Evolutionary conservation across 2,797 vertebrate genomes (phyloP).

Genomic region (Hydrophis major): DNA sequence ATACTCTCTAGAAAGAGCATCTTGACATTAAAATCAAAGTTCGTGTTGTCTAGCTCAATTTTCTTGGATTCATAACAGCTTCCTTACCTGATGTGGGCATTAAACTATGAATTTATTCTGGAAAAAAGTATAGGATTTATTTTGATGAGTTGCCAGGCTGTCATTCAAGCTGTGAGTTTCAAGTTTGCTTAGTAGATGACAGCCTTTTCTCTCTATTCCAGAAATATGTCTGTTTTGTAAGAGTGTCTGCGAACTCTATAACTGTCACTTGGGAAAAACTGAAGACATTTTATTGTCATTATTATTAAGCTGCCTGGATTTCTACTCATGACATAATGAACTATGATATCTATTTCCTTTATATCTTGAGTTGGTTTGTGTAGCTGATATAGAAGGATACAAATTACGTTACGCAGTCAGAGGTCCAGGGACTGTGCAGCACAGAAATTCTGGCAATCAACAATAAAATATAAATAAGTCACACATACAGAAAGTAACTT

Average conservation of each 20-base stretch:
- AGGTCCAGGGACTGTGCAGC: conserved; percentile 7
- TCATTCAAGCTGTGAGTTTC: conserved; percentile 1
- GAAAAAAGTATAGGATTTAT: conserved; percentile 15
- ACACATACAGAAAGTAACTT: conserved; percentile 5
- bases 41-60: background rate
- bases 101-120: background rate
- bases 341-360: conserved; percentile 11
- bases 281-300: background rate
- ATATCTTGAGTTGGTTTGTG: conserved; percentile 26
- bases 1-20: background rate
- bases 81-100: conserved; percentile 5
- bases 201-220: background rate
- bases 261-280: background rate
- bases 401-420: conserved; percentile 15
- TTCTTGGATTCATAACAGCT: conserved; percentile 1
- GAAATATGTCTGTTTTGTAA: conserved; percentile 24
- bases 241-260: background rate
- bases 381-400: conserved; percentile 24
- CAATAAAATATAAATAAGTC: conserved; percentile 31
- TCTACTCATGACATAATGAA: conserved; percentile 26
- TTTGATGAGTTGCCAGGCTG: conserved; percentile 13
- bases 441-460: conserved; percentile 27
- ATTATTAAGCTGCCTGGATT: background rate
- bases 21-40: background rate
- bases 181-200: conserved; percentile 4